Evolutionary conservation across 2,888 invertebrate species (phyloP), one percentile per base, ranked within the genome.

Genomic region (Erynnis tages): DNA sequence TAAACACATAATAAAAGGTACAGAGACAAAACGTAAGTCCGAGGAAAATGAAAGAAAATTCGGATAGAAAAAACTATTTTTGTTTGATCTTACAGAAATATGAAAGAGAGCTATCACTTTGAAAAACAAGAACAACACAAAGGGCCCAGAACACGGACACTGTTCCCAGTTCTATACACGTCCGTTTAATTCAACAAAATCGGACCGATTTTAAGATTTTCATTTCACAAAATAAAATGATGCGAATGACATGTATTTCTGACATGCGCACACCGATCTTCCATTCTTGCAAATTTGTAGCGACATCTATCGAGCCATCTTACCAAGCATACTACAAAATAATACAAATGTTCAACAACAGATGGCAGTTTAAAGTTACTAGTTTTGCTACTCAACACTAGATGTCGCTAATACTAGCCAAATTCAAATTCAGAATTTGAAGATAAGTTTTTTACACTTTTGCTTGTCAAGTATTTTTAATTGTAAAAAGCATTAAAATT

Each of bases 191-290:
- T 81, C 73, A 70, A 71, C 79, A 70, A 82, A 78, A 73, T 82
- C 79, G 73, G 75, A 79, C 73, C 73, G 77, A 71, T 81, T 79
- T 78, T 65, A 76, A 69, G 69, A 76, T 77, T n/a, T n/a, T n/a
- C n/a, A n/a, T n/a, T 77, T 77, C 80, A 78, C 81, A 76, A 85
- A 86, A 80, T 83, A 82, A 82, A 86, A 82, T 77, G 81, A 79
- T 74, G 72, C 74, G 69, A 68, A 81, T 86, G 86, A 86, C 84
- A 84, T 71, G 69, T 81, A 79, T 68, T 83, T 83, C 81, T 86
- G 88, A 87, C 88, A 88, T 88, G 88, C 88, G 88, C 83, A 83
- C 67, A 71, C 64, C 58, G 53, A n/a, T n/a, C n/a, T n/a, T 49
- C 58, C 68, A 67, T 71, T 65, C 59, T 52, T 64, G 63, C 65